These are phyloP conservation scores for Clistopyga incitator DNA, from an alignment of 2,888 invertebrate species.

Conservation along the genomic window DNA sequence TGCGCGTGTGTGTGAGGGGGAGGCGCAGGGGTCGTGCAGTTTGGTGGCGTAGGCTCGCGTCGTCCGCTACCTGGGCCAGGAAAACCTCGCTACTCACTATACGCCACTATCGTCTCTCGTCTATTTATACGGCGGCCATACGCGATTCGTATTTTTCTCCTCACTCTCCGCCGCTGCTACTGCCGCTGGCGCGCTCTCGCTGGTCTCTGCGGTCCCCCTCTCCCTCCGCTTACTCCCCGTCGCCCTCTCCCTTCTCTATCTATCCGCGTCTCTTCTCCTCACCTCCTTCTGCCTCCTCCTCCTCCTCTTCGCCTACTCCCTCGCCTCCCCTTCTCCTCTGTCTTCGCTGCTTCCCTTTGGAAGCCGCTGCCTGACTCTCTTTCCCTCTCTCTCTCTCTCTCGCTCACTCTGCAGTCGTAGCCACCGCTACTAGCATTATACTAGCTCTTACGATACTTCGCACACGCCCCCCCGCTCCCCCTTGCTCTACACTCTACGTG, in stretches of 20 bases:
- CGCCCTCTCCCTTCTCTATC: constrained; percentile 51
- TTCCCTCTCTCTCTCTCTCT: constrained; percentile 28
- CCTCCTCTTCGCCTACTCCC: constrained; percentile 42
- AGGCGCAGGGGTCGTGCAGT: constrained; percentile 59
- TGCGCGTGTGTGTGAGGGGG: constrained; percentile 51
- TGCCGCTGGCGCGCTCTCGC: constrained; percentile 36
- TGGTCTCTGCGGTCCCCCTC: constrained; percentile 19
- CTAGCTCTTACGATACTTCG: constrained; percentile 44
- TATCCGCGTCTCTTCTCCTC: constrained; percentile 54
- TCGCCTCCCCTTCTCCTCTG: constrained; percentile 55
- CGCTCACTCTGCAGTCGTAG: constrained; percentile 29
- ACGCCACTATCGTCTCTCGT: constrained; percentile 78
- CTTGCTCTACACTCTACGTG: constrained; percentile 17
- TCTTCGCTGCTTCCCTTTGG: constrained; percentile 67
- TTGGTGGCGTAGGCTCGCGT: constrained; percentile 61
- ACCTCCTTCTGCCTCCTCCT: constrained; percentile 25
- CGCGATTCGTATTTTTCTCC: constrained; percentile 77
- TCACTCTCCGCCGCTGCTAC: constrained; percentile 49
- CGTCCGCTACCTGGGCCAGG: constrained; percentile 76
- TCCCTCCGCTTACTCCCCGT: constrained; percentile 41
- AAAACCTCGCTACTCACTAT: constrained; percentile 72
- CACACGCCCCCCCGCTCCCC: constrained; percentile 20
- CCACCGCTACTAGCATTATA: constrained; percentile 29
- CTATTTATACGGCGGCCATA: constrained; percentile 83
- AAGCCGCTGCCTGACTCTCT: constrained; percentile 42